Evolutionary conservation across 2,797 vertebrate species (phyloP).

Genomic region (Silurus lanzhouensis): DNA sequence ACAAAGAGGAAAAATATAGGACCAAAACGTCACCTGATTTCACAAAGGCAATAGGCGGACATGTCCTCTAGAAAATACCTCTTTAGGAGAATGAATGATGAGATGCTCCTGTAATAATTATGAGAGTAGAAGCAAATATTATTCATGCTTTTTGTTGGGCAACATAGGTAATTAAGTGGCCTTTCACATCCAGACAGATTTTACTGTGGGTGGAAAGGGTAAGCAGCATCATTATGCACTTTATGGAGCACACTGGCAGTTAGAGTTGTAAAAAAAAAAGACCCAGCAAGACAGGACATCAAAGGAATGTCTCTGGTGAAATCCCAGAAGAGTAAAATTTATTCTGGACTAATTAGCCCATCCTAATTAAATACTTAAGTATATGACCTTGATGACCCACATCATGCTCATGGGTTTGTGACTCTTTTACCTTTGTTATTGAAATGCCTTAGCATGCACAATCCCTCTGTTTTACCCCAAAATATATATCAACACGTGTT

Average conservation of each 20-base stretch:
- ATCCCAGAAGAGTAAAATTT: conserved; percentile 34
- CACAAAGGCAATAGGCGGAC: conserved; percentile 17
- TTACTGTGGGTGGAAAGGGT: conserved; percentile 46
- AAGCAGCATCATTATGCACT: conserved; percentile 59
- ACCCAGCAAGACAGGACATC: conserved; percentile 31
- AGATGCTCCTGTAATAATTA: conserved; percentile 57
- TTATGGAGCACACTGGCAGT: conserved; percentile 57
- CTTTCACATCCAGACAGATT: conserved; percentile 57
- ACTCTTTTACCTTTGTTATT: conserved; percentile 15
- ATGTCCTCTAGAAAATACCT: conserved; percentile 22
- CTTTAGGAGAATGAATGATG: conserved; percentile 23
- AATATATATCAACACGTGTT: not conserved
- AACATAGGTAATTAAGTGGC: conserved; percentile 54
- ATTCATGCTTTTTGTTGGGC: conserved; percentile 31
- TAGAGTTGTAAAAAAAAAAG: conserved; percentile 54
- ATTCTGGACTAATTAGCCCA: conserved; percentile 41
- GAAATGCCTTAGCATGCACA: not conserved
- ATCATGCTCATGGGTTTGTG: conserved; percentile 15
- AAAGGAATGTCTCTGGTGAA: conserved; percentile 26
- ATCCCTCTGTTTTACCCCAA: not conserved
- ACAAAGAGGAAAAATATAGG: conserved; percentile 47
- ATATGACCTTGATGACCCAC: conserved; percentile 44
- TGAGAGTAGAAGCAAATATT: not conserved
- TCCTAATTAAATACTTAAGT: conserved; percentile 45
- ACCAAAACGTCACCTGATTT: conserved; percentile 32